Conservation (phyloP, 2,113 vertebrate species). For the Setophaga coronata region DNA sequence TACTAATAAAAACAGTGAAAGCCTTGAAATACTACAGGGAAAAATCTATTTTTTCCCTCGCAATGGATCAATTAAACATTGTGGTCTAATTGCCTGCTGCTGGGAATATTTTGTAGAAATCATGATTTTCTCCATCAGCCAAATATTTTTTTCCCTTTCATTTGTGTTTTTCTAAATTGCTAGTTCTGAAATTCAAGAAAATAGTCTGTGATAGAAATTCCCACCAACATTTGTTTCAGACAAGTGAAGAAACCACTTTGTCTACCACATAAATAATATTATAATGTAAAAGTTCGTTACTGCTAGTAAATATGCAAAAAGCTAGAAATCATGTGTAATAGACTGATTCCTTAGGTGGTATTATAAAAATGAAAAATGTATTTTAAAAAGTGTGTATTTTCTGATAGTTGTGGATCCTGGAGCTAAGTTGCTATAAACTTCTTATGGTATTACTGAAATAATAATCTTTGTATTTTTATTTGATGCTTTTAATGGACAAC, state of each 20-base stretch:
- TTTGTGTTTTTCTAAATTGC: slow-evolving; percentile 51
- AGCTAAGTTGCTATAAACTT: background rate
- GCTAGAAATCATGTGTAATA: background rate
- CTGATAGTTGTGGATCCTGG: background rate
- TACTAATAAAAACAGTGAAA: slow-evolving; percentile 6
- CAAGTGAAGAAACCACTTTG: background rate
- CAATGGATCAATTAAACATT: slow-evolving; percentile 56
- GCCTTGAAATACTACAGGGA: slow-evolving; percentile 55
- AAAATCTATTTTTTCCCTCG: background rate
- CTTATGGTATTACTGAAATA: background rate
- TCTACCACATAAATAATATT: background rate
- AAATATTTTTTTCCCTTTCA: slow-evolving; percentile 9
- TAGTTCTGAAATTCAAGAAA: slow-evolving; percentile 52
- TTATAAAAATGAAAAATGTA: background rate
- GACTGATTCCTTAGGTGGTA: background rate
- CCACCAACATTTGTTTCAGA: background rate
- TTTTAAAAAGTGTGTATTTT: background rate
- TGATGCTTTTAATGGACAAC: background rate
- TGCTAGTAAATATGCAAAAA: background rate
- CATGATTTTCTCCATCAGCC: slow-evolving; percentile 4
- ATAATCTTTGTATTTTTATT: background rate
- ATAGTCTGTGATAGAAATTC: slow-evolving; percentile 17
- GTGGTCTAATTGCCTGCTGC: slow-evolving; percentile 39
- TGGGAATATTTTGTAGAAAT: slow-evolving; percentile 37
- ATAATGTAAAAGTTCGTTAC: background rate